Evolutionary conservation across 2,113 vertebrate genomes (phyloP).

Genomic region (Rafetus swinhoei): DNA sequence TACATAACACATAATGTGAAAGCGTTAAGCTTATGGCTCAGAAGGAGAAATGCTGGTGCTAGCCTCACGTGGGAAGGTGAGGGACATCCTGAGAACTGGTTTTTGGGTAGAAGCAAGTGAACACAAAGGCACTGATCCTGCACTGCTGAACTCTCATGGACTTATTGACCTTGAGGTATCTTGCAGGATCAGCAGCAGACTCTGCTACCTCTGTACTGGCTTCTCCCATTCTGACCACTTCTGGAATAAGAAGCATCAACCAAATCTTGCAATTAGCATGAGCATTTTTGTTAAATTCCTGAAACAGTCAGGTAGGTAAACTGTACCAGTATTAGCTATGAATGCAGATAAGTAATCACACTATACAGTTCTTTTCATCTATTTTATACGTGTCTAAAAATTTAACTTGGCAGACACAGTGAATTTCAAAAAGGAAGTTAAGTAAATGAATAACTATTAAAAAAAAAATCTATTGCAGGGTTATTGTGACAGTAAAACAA

Average conservation of each 20-base stretch:
- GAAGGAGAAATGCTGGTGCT: background rate
- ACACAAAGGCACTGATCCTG: background rate
- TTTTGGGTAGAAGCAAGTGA: background rate
- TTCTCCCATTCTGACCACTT: background rate
- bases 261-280: background rate
- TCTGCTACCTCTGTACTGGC: background rate
- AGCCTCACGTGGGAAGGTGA: background rate
- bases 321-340: background rate
- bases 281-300: background rate
- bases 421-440: conserved; percentile 1
- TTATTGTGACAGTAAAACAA: background rate
- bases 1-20: background rate
- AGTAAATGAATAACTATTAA: conserved; percentile 42
- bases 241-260: background rate
- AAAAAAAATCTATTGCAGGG: background rate
- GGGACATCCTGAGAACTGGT: background rate
- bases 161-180: background rate
- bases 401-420: background rate
- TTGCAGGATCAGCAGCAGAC: too few relatives aligned
- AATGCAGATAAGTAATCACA: background rate
- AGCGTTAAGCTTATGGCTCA: background rate
- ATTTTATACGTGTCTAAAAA: background rate
- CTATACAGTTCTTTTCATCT: conserved; percentile 5
- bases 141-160: background rate
- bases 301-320: background rate